A percentile compares a stretch with the other conserved stretches of the same genome.
Conservation (phyloP, 2,113 vertebrate species). For the Prochilodus magdalenae region DNA sequence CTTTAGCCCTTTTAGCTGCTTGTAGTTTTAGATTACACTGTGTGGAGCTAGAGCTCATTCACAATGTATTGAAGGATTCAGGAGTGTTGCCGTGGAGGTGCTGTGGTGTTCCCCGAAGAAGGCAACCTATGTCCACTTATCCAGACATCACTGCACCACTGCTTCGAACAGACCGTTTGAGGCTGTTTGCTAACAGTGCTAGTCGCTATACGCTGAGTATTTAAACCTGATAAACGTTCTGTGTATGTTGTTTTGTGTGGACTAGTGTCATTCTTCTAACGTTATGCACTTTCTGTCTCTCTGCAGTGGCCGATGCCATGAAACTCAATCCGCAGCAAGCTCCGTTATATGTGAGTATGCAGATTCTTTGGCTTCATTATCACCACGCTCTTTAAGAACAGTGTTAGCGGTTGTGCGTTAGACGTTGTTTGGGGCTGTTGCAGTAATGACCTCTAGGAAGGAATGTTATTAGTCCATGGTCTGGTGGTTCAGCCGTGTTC, state of each 20-base stretch:
- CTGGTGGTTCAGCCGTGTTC: neutral
- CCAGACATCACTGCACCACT: too few relatives aligned
- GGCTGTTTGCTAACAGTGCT: too few relatives aligned
- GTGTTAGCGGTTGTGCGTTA: neutral
- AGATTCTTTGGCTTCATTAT: neutral
- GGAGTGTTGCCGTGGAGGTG: too few relatives aligned
- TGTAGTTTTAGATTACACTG: too few relatives aligned
- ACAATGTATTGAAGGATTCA: too few relatives aligned
- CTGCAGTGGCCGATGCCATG: conserved; percentile 52
- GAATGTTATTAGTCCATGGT: neutral
- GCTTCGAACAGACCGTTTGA: too few relatives aligned
- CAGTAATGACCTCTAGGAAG: neutral
- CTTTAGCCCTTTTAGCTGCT: too few relatives aligned
- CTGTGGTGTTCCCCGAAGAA: too few relatives aligned
- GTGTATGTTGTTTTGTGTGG: neutral
- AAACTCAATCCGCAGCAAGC: conserved; percentile 59
- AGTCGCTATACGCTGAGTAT: too few relatives aligned
- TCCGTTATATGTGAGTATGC: conserved; percentile 57
- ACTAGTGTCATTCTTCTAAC: neutral
- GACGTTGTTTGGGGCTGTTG: neutral
- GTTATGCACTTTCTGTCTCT: conserved; percentile 14
- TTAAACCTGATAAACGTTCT: too few relatives aligned
- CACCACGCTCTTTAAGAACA: neutral
- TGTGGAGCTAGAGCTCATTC: too few relatives aligned
- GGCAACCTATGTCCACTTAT: too few relatives aligned